Evolutionary conservation across 2,888 invertebrate genomes (phyloP).

Genomic region (Pemphredon lugubris): DNA sequence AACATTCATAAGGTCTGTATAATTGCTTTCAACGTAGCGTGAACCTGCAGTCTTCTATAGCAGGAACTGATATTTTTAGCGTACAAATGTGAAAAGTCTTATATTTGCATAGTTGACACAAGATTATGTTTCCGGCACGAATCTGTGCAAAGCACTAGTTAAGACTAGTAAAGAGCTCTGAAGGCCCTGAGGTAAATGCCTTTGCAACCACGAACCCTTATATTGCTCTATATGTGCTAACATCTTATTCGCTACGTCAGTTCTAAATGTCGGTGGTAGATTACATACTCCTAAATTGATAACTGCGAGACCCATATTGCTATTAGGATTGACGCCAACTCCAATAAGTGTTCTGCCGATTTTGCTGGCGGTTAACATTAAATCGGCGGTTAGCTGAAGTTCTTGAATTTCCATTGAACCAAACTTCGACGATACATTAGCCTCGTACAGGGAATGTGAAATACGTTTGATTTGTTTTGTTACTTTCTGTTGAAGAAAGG

Average conservation of each 20-base stretch:
- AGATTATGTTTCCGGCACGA: constrained; percentile 79
- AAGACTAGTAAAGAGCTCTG: constrained; percentile 82
- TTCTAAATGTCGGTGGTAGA: constrained; percentile 84
- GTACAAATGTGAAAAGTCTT: constrained; percentile 36
- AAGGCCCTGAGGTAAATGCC: constrained; percentile 82
- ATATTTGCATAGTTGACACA: constrained; percentile 24
- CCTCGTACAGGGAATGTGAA: constrained; percentile 80
- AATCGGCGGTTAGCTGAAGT: constrained; percentile 84
- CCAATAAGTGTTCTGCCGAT: constrained; percentile 83
- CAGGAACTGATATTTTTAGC: constrained; percentile 43
- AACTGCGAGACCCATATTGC: constrained; percentile 83
- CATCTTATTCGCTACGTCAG: constrained; percentile 86
- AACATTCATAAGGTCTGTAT: constrained; percentile 43
- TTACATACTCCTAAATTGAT: constrained; percentile 85
- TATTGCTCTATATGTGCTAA: constrained; percentile 83
- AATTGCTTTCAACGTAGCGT: constrained; percentile 33
- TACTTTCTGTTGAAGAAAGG: constrained; percentile 80
- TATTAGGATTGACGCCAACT: constrained; percentile 83
- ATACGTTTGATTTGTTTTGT: constrained; percentile 83
- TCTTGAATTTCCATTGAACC: constrained; percentile 82
- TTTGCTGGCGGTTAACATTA: constrained; percentile 84
- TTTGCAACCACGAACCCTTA: constrained; percentile 82
- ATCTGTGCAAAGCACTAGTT: constrained; percentile 82
- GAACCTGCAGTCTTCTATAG: constrained; percentile 47
- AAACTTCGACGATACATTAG: constrained; percentile 79